phyloP scores from a whole-genome alignment of 1,140 invertebrate species.

The Cepaea nemoralis region DNA sequence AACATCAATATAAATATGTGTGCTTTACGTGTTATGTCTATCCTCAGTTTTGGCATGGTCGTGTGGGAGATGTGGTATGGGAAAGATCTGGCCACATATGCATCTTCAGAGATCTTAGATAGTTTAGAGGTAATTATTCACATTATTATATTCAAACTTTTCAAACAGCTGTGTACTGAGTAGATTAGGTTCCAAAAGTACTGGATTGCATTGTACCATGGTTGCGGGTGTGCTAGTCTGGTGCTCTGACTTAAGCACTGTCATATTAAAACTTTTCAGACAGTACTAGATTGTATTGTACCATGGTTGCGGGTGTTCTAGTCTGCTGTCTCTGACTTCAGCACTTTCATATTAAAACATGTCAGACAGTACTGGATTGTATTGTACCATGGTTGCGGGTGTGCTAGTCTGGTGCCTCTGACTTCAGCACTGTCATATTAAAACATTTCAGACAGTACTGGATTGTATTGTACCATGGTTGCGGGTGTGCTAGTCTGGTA shows the following conservation, averaged over 20 bases:
- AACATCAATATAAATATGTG: no score
- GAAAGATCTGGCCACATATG: conserved; percentile 41
- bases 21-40: no score
- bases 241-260: no score
- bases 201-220: not conserved
- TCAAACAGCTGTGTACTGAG: no score
- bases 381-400: not conserved
- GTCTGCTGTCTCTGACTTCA: no score
- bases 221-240: no score
- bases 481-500: no score
- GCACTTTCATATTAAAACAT: not conserved
- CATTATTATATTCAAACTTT: not conserved
- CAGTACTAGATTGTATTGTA: not conserved
- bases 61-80: conserved; percentile 68
- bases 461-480: not conserved
- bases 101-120: not conserved
- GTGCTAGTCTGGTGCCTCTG: no score
- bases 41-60: conserved; percentile 52
- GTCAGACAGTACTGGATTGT: not conserved
- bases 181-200: not conserved
- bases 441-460: not conserved
- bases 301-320: not conserved
- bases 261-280: not conserved
- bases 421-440: not conserved
- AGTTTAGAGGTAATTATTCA: conserved; percentile 46